Evolutionary conservation across 2,888 invertebrate species (phyloP).

Genomic region (Xestia rhomboidea): DNA sequence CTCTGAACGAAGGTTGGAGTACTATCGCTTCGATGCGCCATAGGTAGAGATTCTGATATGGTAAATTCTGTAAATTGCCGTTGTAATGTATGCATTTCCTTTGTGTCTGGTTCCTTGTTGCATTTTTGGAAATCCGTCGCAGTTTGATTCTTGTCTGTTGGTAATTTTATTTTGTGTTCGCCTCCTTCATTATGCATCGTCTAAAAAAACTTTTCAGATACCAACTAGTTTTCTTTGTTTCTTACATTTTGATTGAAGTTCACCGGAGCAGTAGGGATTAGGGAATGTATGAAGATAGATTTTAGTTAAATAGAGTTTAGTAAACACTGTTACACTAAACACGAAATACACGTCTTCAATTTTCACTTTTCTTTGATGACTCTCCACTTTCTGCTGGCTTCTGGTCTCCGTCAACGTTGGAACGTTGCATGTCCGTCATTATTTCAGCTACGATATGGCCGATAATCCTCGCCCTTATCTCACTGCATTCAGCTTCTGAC

Average conservation of each 20-base stretch:
- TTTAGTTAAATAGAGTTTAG: background rate
- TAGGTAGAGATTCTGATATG: background rate
- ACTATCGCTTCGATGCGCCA: background rate
- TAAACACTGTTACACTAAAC: background rate
- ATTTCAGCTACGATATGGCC: background rate
- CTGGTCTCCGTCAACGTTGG: background rate
- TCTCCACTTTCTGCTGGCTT: background rate
- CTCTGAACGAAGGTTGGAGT: background rate
- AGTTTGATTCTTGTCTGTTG: background rate
- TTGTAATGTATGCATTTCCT: constrained; percentile 1
- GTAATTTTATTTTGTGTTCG: background rate
- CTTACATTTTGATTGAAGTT: background rate
- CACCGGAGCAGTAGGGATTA: background rate
- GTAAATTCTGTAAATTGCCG: background rate
- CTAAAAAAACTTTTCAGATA: background rate
- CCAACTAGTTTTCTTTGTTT: background rate
- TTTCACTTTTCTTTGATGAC: background rate
- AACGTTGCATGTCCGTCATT: background rate
- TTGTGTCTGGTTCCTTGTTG: background rate
- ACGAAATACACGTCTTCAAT: background rate
- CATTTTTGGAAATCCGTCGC: background rate
- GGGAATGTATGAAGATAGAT: too few species aligned
- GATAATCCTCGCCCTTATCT: background rate
- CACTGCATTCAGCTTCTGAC: too few species aligned
- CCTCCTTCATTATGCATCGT: too few species aligned